Conservation (phyloP, 1,140 invertebrate genomes). For the Cydia amplana region DNA sequence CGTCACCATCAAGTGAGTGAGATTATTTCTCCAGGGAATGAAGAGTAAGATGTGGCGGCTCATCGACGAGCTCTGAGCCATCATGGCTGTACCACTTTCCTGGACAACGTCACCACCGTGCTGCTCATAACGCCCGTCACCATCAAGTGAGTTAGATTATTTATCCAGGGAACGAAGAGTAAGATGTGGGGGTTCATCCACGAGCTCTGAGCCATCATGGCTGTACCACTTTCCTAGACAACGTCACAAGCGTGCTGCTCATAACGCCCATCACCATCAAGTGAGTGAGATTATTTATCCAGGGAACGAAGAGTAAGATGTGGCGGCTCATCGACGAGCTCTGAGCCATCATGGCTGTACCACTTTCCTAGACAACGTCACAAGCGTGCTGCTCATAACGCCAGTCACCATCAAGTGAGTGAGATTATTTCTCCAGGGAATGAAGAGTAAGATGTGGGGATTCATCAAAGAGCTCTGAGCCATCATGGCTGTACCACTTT, state of each 20-base stretch:
- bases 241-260: no score
- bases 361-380: constrained; percentile 94
- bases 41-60: constrained; percentile 91
- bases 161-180: constrained; percentile 81
- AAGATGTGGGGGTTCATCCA: no score
- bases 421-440: constrained; percentile 74
- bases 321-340: constrained; percentile 92
- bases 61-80: constrained; percentile 88
- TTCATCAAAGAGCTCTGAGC: no score
- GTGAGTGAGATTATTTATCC: no score
- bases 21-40: constrained; percentile 80
- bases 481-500: no score
- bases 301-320: constrained; percentile 87
- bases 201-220: no score
- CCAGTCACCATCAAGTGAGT: constrained; percentile 89
- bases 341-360: constrained; percentile 88
- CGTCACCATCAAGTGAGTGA: constrained; percentile 86
- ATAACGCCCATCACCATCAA: no score
- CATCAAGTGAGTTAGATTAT: constrained; percentile 80
- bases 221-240: no score
- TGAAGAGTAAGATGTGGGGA: no score
- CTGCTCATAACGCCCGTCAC: constrained; percentile 93
- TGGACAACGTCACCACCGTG: constrained; percentile 95
- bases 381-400: constrained; percentile 92
- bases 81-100: constrained; percentile 88